Evolutionary conservation across 1,140 invertebrate species (phyloP).

Genomic region (Pachypsylla venusta): DNA sequence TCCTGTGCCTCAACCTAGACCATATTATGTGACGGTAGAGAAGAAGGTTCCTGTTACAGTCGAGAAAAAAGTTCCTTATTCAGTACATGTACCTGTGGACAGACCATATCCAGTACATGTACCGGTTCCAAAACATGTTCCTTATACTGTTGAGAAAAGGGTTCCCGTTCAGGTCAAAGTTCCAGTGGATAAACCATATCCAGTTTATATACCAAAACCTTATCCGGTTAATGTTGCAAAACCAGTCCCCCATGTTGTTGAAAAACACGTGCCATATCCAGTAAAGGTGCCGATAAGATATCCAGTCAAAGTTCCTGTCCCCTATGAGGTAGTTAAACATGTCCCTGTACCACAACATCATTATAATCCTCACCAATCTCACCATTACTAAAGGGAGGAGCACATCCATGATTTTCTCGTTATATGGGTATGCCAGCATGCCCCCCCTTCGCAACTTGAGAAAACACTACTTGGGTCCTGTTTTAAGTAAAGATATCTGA

Average conservation of each 20-base stretch:
- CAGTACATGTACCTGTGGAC: constrained; percentile 52
- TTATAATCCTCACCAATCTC: background rate
- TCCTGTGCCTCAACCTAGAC: constrained; percentile 37
- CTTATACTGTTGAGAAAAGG: constrained; percentile 25
- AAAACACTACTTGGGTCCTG: too few relatives aligned
- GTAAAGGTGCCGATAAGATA: constrained; percentile 23
- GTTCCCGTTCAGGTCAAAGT: constrained; percentile 26
- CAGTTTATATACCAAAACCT: constrained; percentile 40
- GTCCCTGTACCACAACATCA: constrained; percentile 13
- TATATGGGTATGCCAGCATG: too few relatives aligned
- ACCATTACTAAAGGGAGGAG: background rate
- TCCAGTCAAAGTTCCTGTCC: constrained; percentile 22
- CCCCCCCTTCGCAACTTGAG: too few relatives aligned
- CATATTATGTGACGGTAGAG: constrained; percentile 44
- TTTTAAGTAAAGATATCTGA: too few relatives aligned
- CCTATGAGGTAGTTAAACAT: constrained; percentile 17
- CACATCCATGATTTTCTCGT: too few relatives aligned
- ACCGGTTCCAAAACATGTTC: constrained; percentile 24
- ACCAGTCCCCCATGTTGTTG: constrained; percentile 38
- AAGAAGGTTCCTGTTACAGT: constrained; percentile 46
- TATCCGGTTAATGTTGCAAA: constrained; percentile 47
- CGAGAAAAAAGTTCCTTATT: constrained; percentile 42
- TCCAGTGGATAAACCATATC: constrained; percentile 32
- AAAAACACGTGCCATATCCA: constrained; percentile 23
- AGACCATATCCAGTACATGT: constrained; percentile 48